These are phyloP conservation scores for Gastrophysa polygoni DNA, from an alignment of 2,888 invertebrate genomes.

Conservation along the genomic window DNA sequence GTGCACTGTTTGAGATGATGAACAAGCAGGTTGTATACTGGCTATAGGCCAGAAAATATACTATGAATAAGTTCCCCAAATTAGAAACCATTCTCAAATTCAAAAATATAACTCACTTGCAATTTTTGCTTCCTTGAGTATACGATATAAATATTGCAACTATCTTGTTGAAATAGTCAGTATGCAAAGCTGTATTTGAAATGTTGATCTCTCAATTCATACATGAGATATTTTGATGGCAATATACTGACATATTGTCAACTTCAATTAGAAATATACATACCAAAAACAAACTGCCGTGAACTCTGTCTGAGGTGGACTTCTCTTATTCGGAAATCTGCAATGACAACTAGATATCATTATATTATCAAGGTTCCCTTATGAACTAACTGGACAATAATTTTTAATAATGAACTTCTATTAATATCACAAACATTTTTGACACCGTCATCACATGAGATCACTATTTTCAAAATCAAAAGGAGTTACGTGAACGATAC, in stretches of 20 bases:
- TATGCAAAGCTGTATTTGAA: too few species aligned
- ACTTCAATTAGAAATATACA: neutral
- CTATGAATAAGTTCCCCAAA: too few species aligned
- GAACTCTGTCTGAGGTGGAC: neutral
- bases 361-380: neutral
- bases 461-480: neutral
- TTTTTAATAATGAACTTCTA: conserved; percentile 11
- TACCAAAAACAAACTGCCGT: neutral
- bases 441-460: conserved; percentile 15
- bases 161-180: too few species aligned
- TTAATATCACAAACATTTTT: conserved; percentile 14
- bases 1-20: neutral
- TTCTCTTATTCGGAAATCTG: neutral
- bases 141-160: too few species aligned
- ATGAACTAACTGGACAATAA: neutral
- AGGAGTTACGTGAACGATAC: conserved; percentile 16
- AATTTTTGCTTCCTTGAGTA: too few species aligned
- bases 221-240: too few species aligned
- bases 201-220: too few species aligned
- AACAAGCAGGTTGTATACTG: neutral
- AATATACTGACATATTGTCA: too few species aligned
- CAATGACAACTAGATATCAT: conserved; percentile 7
- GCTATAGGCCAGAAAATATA: too few species aligned
- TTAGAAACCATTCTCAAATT: too few species aligned
- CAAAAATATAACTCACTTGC: too few species aligned